Conservation (phyloP, 2,113 vertebrate genomes). For the Machaerirhynchus nigripectus region DNA sequence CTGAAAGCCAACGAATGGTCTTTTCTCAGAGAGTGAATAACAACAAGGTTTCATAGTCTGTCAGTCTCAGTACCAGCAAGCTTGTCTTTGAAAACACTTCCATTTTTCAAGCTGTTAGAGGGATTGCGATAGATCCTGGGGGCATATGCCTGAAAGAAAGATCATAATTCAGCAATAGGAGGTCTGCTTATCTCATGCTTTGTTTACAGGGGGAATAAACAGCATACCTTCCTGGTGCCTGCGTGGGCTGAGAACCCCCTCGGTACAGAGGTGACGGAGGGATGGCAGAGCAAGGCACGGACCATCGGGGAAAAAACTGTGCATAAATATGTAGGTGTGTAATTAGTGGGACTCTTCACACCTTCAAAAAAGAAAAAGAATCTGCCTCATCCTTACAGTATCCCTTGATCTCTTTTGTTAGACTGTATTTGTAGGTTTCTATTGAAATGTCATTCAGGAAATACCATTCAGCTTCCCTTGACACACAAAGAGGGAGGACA, state of each 20-base stretch:
- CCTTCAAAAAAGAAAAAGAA: neutral
- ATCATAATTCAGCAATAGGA: constrained; percentile 74
- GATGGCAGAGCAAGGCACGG: neutral
- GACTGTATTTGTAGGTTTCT: constrained; percentile 57
- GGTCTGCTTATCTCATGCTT: constrained; percentile 69
- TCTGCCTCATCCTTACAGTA: constrained; percentile 33
- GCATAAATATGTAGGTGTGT: neutral
- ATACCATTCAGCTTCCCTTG: neutral
- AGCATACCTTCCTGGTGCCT: constrained; percentile 39
- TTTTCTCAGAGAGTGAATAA: constrained; percentile 58
- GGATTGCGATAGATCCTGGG: constrained; percentile 67
- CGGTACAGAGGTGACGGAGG: neutral
- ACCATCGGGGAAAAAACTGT: neutral
- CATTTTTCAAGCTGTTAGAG: constrained; percentile 72
- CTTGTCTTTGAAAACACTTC: constrained; percentile 67
- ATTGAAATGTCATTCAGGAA: constrained; percentile 69
- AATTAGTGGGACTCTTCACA: constrained; percentile 50
- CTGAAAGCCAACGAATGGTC: constrained; percentile 46
- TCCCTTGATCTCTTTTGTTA: constrained; percentile 72
- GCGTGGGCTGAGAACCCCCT: neutral
- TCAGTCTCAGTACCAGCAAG: constrained; percentile 52
- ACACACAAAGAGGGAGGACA: neutral
- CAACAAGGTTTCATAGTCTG: constrained; percentile 58
- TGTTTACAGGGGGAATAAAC: constrained; percentile 51
- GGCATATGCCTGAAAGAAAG: constrained; percentile 69